Base-by-base conservation (phyloP, 2,113 vertebrate species). In the Esox niger region DNA sequence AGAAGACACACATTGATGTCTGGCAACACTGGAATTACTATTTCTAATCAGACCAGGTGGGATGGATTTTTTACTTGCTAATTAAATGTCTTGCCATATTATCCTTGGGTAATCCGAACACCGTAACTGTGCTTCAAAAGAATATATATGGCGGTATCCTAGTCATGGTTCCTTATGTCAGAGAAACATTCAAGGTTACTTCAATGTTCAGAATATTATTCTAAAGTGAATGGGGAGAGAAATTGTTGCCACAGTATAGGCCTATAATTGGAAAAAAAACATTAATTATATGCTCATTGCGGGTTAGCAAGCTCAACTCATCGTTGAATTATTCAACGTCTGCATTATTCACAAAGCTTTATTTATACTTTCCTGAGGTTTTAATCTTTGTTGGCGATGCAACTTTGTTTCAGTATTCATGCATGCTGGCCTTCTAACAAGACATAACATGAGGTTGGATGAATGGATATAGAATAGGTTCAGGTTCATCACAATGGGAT, bases 381-480 rank as follows among this genome's bases (percentile, higher is more conserved):
- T 82, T 81, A 66, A 80, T 87, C 71, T 79, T 81, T 86, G 72
- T 71, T 77, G 80, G 64, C 74, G 46, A 73, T 74, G 64, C n/a
- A n/a, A 74, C 78, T 87, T 84, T 80, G 77, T 83, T 85, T 76
- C 76, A 84, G 84, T 83, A 76, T 79, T 81, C 73, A 87, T 83
- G 74, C 83, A 86, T 77, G 43, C 67, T 84, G 71, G 75, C 77
- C 75, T 85, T 80, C 81, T 76, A 76, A 54, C 77, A 72, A 79
- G 71, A 78, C 60, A 75, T 74, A n/a, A 73, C 66, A 63, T 69
- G 13, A 68, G 66, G 68, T 61, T 66, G 27, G 11, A 55, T 17
- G 56, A 71, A 54, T 23, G 20, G 57, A 49, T n/a, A 13, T n/a
- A n/a, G n/a, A n/a, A n/a, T n/a, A n/a, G n/a, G n/a, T n/a, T n/a